Evolutionary conservation across 2,113 vertebrate genomes (phyloP), one percentile per base, ranked within the genome.

Genomic region (Takifugu bimaculatus): DNA sequence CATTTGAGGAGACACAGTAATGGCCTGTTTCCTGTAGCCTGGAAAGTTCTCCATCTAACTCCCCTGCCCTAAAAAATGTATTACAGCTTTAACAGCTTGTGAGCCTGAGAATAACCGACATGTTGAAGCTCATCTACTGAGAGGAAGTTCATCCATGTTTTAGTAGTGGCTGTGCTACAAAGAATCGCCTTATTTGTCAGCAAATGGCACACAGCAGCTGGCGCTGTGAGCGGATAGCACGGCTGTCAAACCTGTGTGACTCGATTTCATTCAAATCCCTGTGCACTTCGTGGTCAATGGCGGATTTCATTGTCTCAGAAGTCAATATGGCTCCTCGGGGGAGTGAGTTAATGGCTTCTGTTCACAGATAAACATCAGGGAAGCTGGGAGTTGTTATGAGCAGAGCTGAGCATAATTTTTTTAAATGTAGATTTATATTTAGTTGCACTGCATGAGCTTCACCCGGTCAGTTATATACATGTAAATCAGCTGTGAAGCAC

Each of bases 221-320:
- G 59, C 51, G 70, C 77, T 72, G 77, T 25, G 56, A 73, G 56
- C 68, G 13, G 50, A 62, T 63, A 63, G 68, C 57, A 4, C 63
- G 75, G 74, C 73, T 26, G 39, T 1, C 1, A 68, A 71, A 68
- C 42, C 66, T 42, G 75, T 71, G 56, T 65, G 27, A 14, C 73
- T 72, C 70, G 43, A 51, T 77, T 48, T 43, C 27, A 4, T 65
- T 68, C 60, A 64, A 60, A 53, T 54, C 65, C 69, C 27, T 50
- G 27, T 64, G 61, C 59, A 26, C 70, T 39, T 42, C 67, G 75
- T 60, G 79, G 74, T 80, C 72, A 60, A 83, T 74, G 77, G 52
- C 59, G 65, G 68, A 75, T 83, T 84, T 84, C 79, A 87, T 85
- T 79, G 87, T 80, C 70, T 83, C 81, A 80, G 81, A 84, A 82